A percentile compares a stretch with the other conserved stretches of the same genome.
These are phyloP conservation scores for Sebastes cheni DNA, from an alignment of 2,797 vertebrate genomes.

Conservation along the genomic window DNA sequence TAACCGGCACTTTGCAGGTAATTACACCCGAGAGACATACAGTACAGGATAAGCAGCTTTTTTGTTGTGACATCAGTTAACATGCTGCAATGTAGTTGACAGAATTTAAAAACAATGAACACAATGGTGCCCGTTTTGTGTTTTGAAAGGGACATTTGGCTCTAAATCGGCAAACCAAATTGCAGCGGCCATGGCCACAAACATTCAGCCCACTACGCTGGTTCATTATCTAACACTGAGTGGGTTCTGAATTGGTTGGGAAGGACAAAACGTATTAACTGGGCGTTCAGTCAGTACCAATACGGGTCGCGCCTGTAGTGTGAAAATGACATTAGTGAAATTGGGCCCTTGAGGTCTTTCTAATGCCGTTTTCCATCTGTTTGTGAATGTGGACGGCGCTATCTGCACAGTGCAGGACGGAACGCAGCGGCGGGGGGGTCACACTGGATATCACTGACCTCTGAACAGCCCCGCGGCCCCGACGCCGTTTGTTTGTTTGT, in stretches of 20 bases:
- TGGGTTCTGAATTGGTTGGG: slow-evolving; percentile 58
- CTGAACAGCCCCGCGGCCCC: slow-evolving; percentile 9
- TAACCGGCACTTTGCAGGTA: slow-evolving; percentile 40
- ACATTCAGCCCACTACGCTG: slow-evolving; percentile 45
- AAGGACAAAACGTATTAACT: slow-evolving; percentile 70
- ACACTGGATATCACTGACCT: slow-evolving; percentile 46
- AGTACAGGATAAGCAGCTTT: slow-evolving; percentile 14
- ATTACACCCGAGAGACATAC: slow-evolving; percentile 55
- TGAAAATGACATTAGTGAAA: slow-evolving; percentile 71
- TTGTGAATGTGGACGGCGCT: slow-evolving; percentile 21
- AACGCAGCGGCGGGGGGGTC: slow-evolving; percentile 47
- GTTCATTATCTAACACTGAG: slow-evolving; percentile 68
- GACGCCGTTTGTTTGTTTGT: slow-evolving; percentile 29
- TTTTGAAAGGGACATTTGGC: slow-evolving; percentile 61
- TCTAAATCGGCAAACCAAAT: slow-evolving; percentile 41
- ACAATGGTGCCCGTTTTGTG: slow-evolving; percentile 43
- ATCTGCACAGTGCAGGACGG: slow-evolving; percentile 19
- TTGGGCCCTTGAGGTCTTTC: slow-evolving; percentile 60
- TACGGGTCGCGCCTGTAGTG: slow-evolving; percentile 54
- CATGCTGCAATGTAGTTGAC: slow-evolving; percentile 37
- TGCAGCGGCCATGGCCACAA: slow-evolving; percentile 40
- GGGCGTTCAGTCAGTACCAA: slow-evolving; percentile 56
- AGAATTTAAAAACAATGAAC: slow-evolving; percentile 54
- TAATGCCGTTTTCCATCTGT: slow-evolving; percentile 64
- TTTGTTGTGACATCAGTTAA: slow-evolving; percentile 60